Evolutionary conservation across 2,113 vertebrate genomes (phyloP), one percentile per base, ranked within the genome.

Genomic region (Phyllostomus discolor): DNA sequence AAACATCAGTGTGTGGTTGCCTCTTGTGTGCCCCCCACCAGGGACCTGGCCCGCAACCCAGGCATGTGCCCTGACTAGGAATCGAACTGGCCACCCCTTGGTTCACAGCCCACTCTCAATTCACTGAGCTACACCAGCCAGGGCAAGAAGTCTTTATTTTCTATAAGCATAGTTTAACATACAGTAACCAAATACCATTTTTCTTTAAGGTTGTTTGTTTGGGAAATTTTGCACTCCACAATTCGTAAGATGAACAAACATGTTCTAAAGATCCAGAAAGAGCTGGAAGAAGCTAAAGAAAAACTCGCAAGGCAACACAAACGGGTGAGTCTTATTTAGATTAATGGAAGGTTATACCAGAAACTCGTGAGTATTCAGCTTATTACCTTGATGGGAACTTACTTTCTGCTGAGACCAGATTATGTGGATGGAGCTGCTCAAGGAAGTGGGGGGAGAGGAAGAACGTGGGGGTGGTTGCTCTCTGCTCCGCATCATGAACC

Each of bases 241-340:
- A 99, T 99, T 97, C 99, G 99, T 38, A 99, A 99, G 98, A 99
- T 99, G 99, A 99, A 99, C 98, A 99, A 99, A 95, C 99, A 99
- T 2, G 99, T 99, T 92, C 98, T 99, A 98, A 99, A 99, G 98
- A 99, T 99, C 97, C 99, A 99, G 97, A 99, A 99, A 94, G 99
- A 99, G 94, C 98, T 99, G 90, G 99, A 99, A 96, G 99, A 99
- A 96, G 98, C 99, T 59, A 99, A 99, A 98, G 99, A 99, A 96
- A 99, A 99, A 93, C 98, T 99, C 90, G 99, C 99, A 97, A 99
- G 99, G 89, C 99, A 99, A 94, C 99, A 99, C 92, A 99, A 99
- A 96, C 98, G 98, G 91, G 99, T 99, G 96, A 97, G 98, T 98
- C 75, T 46, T 54, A 6, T 92, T 20, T 73, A 0, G 0, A 10